Base-by-base conservation (phyloP, 2,888 invertebrate genomes). In the Athalia rosae region DNA sequence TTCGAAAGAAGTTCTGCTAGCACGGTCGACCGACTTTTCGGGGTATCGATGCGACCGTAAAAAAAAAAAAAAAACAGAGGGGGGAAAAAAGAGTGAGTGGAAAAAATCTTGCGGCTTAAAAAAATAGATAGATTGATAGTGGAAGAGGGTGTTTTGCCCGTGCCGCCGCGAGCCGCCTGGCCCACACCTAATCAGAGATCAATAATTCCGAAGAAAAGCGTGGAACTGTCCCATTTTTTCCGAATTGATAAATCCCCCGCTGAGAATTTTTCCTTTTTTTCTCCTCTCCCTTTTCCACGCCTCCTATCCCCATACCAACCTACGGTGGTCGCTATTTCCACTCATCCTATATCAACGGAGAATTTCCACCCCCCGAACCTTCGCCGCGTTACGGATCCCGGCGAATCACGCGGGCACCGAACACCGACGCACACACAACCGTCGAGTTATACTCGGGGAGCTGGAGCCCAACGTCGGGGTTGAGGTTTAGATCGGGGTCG, bases 271-370 rank as follows among this genome's bases (percentile, higher is more conserved):
- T 74, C 28, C 11, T 4, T 48, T 61, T 58, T 11, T n/a, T 4
- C 58, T 58, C 58, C 58, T 4, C 13, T 11, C n/a, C 13, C 58
- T 58, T n/a, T n/a, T 58, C 8, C 13, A 58, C 58, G 43, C 45
- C 64, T 64, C 58, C 58, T 58, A 64, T 47, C 47, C 28, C 28
- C n/a, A n/a, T 28, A 28, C 28, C 28, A 28, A 2, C 28, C 28
- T n/a, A n/a, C n/a, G n/a, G 28, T 28, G 28, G 2, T 28, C 59
- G 43, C 43, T 43, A 69, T 59, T 67, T 79, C 82, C 79, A 86
- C 84, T 87, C 85, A 88, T 89, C 89, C 87, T 90, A 89, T 89
- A 90, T 90, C 90, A 90, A 90, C 87, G 86, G 80, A 88, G 89
- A 90, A 91, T 90, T 91, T 91, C 88, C 86, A 88, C 58, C 58